A percentile compares a stretch with the other conserved stretches of the same genome.
phyloP scores from a whole-genome alignment of 2,797 vertebrate genomes.

The Scolopax rusticola region DNA sequence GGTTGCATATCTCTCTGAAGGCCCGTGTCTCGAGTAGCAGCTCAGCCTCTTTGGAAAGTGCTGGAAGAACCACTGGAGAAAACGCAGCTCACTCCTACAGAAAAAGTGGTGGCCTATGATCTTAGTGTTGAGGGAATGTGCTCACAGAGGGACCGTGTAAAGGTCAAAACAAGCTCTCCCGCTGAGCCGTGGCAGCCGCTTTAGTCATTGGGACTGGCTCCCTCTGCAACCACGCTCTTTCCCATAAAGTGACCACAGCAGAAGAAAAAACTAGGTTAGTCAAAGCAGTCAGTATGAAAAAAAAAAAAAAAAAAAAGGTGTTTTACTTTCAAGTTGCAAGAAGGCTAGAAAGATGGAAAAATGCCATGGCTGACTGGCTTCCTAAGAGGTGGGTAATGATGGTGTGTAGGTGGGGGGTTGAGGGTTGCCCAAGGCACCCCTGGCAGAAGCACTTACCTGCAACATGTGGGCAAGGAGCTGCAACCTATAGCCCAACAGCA shows the following conservation, averaged over 20 bases:
- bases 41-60: neutral
- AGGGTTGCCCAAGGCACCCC: neutral
- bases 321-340: neutral
- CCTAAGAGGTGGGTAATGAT: neutral
- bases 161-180: neutral
- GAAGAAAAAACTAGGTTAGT: neutral
- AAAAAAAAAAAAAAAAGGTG: neutral
- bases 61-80: neutral
- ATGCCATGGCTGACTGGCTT: accelerated
- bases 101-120: neutral
- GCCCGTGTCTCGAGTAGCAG: neutral
- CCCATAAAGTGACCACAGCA: neutral
- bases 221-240: neutral
- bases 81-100: neutral
- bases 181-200: neutral
- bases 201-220: neutral
- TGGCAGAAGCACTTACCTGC: neutral
- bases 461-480: neutral
- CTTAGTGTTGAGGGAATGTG: neutral
- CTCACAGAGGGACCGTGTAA: neutral
- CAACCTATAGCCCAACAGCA: accelerated
- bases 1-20: neutral
- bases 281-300: neutral
- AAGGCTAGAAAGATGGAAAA: neutral
- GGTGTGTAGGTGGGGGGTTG: neutral